Conservation (phyloP, 2,888 invertebrate species). For the Xestia rhomboidea region DNA sequence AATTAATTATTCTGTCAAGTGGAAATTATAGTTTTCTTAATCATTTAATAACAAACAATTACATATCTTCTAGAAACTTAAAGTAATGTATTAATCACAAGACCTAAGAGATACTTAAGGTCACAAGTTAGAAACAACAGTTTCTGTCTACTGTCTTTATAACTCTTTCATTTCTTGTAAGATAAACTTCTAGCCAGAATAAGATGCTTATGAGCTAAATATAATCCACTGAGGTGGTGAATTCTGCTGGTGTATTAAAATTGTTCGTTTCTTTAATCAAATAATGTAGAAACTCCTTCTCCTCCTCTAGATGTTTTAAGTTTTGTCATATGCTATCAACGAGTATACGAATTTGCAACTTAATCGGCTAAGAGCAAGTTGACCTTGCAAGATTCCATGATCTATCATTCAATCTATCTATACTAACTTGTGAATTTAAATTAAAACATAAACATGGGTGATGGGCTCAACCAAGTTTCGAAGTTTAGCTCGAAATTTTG, state of each 20-base stretch:
- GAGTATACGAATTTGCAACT: neutral
- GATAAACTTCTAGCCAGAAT: neutral
- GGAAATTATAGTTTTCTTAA: neutral
- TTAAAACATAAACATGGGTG: no score
- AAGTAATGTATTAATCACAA: neutral
- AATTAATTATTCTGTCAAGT: neutral
- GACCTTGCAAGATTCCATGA: neutral
- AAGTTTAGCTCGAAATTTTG: neutral
- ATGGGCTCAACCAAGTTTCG: no score
- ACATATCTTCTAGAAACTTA: neutral
- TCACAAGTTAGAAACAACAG: neutral
- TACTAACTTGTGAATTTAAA: neutral
- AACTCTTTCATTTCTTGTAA: neutral
- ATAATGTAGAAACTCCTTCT: neutral
- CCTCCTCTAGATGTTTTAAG: no score
- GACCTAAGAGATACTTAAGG: neutral
- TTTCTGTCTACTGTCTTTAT: neutral
- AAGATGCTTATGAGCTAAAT: neutral
- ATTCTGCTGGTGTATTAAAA: neutral
- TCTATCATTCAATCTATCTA: neutral
- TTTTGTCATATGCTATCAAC: neutral
- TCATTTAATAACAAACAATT: neutral
- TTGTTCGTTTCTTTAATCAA: neutral
- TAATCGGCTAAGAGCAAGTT: neutral
- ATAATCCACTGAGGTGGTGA: neutral